A percentile compares a stretch with the other conserved stretches of the same genome.
Evolutionary conservation across 30 jellyfish, hydroid and myxozoan genomes (phyloP).

Genomic region (Mastigias papua): DNA sequence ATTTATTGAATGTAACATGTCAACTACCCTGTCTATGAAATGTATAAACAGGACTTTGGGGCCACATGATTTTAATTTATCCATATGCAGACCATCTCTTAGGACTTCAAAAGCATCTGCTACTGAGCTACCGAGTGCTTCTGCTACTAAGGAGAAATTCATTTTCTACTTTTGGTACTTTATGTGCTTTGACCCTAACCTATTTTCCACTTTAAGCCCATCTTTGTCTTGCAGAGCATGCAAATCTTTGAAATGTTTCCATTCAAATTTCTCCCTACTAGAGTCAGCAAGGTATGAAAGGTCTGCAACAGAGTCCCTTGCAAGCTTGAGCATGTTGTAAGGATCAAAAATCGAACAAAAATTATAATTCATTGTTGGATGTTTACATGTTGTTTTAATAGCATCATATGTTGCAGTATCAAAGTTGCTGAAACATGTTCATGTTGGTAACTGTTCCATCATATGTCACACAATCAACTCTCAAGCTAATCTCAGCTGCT

Average conservation of each 20-base stretch:
- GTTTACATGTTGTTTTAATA: not conserved
- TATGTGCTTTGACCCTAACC: conserved; percentile 8
- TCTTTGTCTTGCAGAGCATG: conserved; percentile 35
- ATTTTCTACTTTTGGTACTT: conserved; percentile 42
- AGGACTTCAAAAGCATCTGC: conserved; percentile 51
- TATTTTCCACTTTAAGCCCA: conserved; percentile 14
- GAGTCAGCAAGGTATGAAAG: not conserved
- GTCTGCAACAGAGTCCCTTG: conserved; percentile 43
- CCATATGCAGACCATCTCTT: not conserved
- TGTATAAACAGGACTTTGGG: conserved; percentile 40
- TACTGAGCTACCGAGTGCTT: conserved; percentile 38
- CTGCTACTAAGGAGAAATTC: conserved; percentile 55
- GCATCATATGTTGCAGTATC: no score
- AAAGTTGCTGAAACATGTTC: no score
- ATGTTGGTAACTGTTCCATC: no score
- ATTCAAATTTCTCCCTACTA: conserved; percentile 13
- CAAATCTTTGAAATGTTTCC: conserved; percentile 22
- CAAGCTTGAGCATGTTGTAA: conserved; percentile 59
- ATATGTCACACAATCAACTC: no score
- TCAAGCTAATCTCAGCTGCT: no score
- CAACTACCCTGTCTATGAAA: conserved; percentile 39
- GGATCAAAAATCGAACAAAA: conserved; percentile 52
- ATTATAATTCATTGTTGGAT: not conserved
- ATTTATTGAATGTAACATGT: conserved; percentile 70
- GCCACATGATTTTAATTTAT: conserved; percentile 23